These are phyloP conservation scores for Furcifer pardalis DNA, from an alignment of 2,797 vertebrate species.

Conservation along the genomic window DNA sequence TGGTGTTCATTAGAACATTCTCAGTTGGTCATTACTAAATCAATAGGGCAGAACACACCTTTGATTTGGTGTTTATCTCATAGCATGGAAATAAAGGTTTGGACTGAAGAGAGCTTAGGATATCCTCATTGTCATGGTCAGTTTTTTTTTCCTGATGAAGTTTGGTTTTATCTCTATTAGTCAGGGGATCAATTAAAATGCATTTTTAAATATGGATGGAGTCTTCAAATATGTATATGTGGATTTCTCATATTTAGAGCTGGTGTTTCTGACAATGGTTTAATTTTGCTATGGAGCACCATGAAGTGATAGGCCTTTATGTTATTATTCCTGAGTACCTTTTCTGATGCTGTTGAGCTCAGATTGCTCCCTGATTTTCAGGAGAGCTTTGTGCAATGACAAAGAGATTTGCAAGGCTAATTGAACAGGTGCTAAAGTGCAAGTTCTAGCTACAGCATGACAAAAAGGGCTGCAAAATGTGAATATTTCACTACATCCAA, in stretches of 20 bases:
- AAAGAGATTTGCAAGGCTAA: background rate
- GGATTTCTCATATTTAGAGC: background rate
- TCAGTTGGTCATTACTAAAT: background rate
- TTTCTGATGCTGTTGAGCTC: background rate
- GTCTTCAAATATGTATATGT: background rate
- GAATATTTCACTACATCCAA: background rate
- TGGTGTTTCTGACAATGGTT: background rate
- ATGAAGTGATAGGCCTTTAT: background rate
- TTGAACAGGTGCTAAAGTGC: background rate
- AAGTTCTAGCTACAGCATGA: background rate
- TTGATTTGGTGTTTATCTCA: background rate
- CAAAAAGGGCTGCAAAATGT: background rate
- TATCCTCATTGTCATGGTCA: background rate
- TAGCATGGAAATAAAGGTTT: background rate
- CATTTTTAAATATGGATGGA: too few species aligned
- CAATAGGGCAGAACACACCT: background rate
- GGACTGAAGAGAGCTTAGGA: too few species aligned
- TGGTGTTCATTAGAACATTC: background rate
- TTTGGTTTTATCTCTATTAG: background rate
- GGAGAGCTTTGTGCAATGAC: background rate
- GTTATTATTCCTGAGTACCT: background rate
- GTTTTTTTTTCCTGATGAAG: background rate
- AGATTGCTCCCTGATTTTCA: background rate
- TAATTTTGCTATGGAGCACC: background rate
- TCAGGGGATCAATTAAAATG: too few species aligned